These are phyloP conservation scores for Microcebus griseorufus DNA, from an alignment of 2,113 vertebrate species.

Conservation along the genomic window DNA sequence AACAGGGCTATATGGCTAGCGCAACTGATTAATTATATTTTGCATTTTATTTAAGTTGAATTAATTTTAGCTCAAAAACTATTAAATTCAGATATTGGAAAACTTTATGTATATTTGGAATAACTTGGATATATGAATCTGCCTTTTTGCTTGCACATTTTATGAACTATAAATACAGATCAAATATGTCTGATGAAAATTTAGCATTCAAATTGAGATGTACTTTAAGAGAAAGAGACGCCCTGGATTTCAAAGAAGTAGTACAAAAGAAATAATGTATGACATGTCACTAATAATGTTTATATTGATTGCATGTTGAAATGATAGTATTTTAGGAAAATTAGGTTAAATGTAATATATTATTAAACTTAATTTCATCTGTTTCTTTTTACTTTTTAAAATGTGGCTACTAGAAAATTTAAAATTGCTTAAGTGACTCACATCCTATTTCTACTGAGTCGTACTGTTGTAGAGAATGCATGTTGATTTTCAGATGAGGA, in stretches of 20 bases:
- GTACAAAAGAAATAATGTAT: not conserved
- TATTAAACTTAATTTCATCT: not conserved
- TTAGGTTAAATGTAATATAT: not conserved
- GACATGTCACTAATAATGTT: not conserved
- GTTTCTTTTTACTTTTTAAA: constrained; percentile 21
- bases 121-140: not conserved
- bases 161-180: not conserved
- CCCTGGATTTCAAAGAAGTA: not conserved
- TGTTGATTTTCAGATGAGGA: not conserved
- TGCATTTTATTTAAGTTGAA: not conserved
- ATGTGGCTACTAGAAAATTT: not conserved
- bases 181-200: not conserved
- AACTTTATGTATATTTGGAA: not conserved
- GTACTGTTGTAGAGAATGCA: not conserved
- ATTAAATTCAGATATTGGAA: not conserved
- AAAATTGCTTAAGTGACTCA: not conserved
- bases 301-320: not conserved
- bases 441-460: not conserved
- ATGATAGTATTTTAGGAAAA: not conserved
- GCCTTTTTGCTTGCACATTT: not conserved
- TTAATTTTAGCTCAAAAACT: constrained; percentile 37
- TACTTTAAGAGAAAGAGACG: not conserved
- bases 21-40: not conserved
- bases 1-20: not conserved
- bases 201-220: not conserved